A percentile compares a stretch with the other conserved stretches of the same genome.
phyloP scores from a whole-genome alignment of 2,113 vertebrate genomes.

The Pelmatolapia mariae region DNA sequence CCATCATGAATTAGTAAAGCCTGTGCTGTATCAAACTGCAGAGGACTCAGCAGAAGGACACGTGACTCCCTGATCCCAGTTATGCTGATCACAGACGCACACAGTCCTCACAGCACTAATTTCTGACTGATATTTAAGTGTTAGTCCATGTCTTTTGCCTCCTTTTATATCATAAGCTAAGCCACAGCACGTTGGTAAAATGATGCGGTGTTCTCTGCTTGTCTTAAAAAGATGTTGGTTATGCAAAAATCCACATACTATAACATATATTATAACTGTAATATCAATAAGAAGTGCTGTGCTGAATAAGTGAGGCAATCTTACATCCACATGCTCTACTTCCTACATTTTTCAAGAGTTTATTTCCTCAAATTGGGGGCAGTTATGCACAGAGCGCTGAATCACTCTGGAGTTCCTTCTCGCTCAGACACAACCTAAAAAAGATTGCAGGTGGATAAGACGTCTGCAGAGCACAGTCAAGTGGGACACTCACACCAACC shows the following conservation, averaged over 20 bases:
- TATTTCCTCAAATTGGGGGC: neutral
- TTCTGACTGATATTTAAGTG: neutral
- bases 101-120: neutral
- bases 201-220: neutral
- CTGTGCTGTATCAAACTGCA: conserved; percentile 3
- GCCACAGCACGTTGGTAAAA: neutral
- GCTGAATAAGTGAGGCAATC: neutral
- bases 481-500: neutral
- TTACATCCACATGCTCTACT: neutral
- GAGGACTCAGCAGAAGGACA: neutral
- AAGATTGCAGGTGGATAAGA: neutral
- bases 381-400: conserved; percentile 4
- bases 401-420: conserved; percentile 10
- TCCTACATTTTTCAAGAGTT: neutral
- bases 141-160: neutral
- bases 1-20: conserved; percentile 31
- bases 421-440: conserved; percentile 3
- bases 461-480: neutral
- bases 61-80: neutral
- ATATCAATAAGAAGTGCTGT: neutral
- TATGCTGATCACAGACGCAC: neutral
- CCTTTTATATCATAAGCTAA: neutral
- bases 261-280: neutral
- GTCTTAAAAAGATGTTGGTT: neutral
- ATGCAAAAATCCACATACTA: neutral